A percentile compares a stretch with the other conserved stretches of the same genome.
These are phyloP conservation scores for Hipparchia sbordonii DNA, from an alignment of 2,888 invertebrate species.

Conservation along the genomic window DNA sequence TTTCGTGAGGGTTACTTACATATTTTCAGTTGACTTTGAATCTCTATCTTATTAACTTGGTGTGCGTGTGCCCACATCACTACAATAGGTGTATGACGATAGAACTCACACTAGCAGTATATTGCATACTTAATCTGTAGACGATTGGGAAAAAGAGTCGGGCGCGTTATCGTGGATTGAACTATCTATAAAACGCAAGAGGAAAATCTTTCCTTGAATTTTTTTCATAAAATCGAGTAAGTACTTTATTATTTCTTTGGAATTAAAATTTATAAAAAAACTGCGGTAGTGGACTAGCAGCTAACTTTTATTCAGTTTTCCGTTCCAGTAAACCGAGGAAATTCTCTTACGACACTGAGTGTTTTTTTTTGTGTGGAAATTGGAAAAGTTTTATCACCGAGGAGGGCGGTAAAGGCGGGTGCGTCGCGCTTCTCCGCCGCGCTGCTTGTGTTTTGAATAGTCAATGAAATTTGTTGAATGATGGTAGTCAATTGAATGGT, in stretches of 20 bases:
- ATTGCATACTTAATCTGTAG: too few relatives aligned
- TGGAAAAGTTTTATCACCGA: slow-evolving; percentile 56
- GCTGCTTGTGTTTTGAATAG: slow-evolving; percentile 38
- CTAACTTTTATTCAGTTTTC: slow-evolving; percentile 28
- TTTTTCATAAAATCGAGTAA: neutral
- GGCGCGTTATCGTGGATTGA: too few relatives aligned
- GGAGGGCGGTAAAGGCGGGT: slow-evolving; percentile 31
- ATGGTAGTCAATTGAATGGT: neutral
- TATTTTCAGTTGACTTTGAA: too few relatives aligned
- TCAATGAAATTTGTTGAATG: slow-evolving; percentile 1
- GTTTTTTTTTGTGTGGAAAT: slow-evolving; percentile 46
- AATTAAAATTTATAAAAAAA: slow-evolving; percentile 8
- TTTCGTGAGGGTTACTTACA: too few relatives aligned
- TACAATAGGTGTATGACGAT: too few relatives aligned
- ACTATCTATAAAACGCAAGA: neutral
- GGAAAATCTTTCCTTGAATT: neutral
- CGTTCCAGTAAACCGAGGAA: slow-evolving; percentile 24
- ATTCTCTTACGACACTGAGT: slow-evolving; percentile 31
- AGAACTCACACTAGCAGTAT: too few relatives aligned
- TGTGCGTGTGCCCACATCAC: too few relatives aligned
- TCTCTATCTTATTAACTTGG: too few relatives aligned
- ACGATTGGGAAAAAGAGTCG: too few relatives aligned
- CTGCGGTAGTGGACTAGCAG: neutral
- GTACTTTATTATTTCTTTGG: slow-evolving; percentile 1
- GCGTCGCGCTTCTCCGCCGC: slow-evolving; percentile 46